Base-by-base conservation (phyloP, 2,797 vertebrate species). In the Typhlichthys subterraneus region DNA sequence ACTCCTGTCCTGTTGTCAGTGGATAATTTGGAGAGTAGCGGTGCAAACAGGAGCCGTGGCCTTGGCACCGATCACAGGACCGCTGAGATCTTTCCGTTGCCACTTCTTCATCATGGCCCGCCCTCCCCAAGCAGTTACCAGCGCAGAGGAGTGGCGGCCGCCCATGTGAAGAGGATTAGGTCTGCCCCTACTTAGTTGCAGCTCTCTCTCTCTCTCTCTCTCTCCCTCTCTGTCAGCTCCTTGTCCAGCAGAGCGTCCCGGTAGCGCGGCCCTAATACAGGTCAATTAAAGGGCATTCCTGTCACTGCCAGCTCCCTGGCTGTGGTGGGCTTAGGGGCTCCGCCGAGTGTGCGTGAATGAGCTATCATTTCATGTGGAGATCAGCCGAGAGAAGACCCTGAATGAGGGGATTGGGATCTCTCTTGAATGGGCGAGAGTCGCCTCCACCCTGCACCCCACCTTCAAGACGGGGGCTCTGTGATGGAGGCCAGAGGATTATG, bases 281-380 rank as follows among this genome's bases (percentile, higher is more conserved):
- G 93, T 94, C 93, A 94, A 90, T 96, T 96, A 95, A 93, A 92
- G 87, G 91, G 80, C 77, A 54, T 74, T 58, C 67, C 63, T 83
- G 85, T 84, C 82, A 81, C 87, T 89, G 87, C 87, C 90, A 86
- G 86, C 60, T 83, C 87, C 89, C 66, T 63, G 85, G 80, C 85
- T 72, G 53, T 61, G 42, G 77, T 74, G 67, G 85, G 87, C 92
- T 92, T 91, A 85, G 80, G 87, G 82, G 92, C 87, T 91, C 88
- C 80, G 76, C 83, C 89, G 90, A 93, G 87, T 65, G 88, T 88
- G 87, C 80, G 87, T 88, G 91, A 93, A 92, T 92, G 73, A 92
- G 91, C 92, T 93, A 92, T 94, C 87, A 91, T 95, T 96, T 96
- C 93, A 93, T 92, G 92, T 93, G 93, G 91, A 92, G 94, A 95